phyloP scores from a whole-genome alignment of 2,113 vertebrate genomes.

The chimpanzee (Pan troglodytes) region NHGRI_mPanTro3-v2.1_pri NC_072410.2:101305501-101306000 shows the following conservation, averaged over 20 bases:
- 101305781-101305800: conserved; percentile 58
- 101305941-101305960: conserved; percentile 13
- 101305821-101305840: conserved; percentile 22
- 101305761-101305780: not conserved
- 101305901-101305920: conserved; percentile 38
- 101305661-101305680: not conserved
- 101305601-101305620: not conserved
- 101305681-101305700: not conserved
- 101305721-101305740: conserved; percentile 1
- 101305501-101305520: not conserved
- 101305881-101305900: conserved; percentile 14
- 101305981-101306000: not conserved
- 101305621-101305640: not conserved
- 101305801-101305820: not conserved
- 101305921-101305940: conserved; percentile 24
- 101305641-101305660: not conserved
- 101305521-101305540: not conserved
- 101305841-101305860: not conserved
- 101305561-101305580: not conserved
- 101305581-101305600: not conserved
- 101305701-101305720: not conserved
- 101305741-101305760: not conserved
- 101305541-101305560: not conserved
- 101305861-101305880: not conserved
- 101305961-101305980: not conserved